Evolutionary conservation across 2,888 invertebrate genomes (phyloP), one percentile per base, ranked within the genome.

Genomic region (Morpho helenor): DNA sequence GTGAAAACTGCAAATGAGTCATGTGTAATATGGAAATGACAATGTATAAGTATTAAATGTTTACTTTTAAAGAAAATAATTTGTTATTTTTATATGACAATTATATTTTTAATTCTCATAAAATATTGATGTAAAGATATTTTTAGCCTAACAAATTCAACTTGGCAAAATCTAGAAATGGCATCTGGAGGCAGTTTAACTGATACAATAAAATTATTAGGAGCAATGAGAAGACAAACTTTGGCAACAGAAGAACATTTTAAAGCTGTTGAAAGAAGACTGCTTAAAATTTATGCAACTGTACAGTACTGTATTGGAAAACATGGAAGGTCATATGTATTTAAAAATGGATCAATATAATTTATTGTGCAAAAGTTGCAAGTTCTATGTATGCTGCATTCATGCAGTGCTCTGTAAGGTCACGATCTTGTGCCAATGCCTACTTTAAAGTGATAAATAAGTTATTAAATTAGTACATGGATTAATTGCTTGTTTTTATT

Each of bases 171-270:
- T 49, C 82, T 97, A 48, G 92, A 93, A 72, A 79, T 94, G 44
- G 87, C 97, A 47, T 93, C 94, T 54, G 96, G 96, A 3, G 95
- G 95, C 48, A 91, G 92, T 54, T 80, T 97, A 48, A 93, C 94
- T 45, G 87, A 88, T 56, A 87, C 86, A 42, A 80, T 90, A 8
- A 87, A 87, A 66, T 49, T 82, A 43, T 69, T 89, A 49, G 90
- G 93, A 61, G 91, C 94, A 42, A 82, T 96, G 55, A 86, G 92
- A 65, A 79, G 77, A 3, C 83, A 88, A 63, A 93, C 93, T 7
- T 77, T 97, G 6, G 91, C 96, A 9, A 94, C 94, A 3, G 91
- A 93, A 55, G 92, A 93, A 48, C 96, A 97, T 82, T 93, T 94
- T 59, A 90, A 91, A 71, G 96, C 96, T 8, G 89, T 97, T 48